Conservation (phyloP, 2,888 invertebrate genomes). For the Tipula confusa region DNA sequence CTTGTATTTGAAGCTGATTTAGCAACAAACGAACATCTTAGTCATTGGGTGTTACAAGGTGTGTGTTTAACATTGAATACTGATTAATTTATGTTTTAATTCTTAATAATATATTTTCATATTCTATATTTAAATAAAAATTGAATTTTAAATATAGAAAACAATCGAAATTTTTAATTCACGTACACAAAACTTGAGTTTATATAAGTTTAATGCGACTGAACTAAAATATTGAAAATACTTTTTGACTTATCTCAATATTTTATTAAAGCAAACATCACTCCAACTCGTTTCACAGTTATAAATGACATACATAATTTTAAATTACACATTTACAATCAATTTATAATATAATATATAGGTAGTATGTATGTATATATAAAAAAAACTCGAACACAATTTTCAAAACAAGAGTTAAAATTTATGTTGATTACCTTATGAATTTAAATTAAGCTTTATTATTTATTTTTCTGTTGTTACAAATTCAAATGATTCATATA, state of each 20-base stretch:
- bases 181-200: too few species aligned
- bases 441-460: not conserved
- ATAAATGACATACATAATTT: not conserved
- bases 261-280: not conserved
- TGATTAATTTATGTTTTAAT: constrained; percentile 55
- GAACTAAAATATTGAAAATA: not conserved
- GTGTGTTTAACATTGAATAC: constrained; percentile 83
- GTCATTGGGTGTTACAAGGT: constrained; percentile 88
- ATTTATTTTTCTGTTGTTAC: not conserved
- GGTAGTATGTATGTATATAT: too few species aligned
- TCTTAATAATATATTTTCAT: too few species aligned
- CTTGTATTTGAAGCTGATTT: constrained; percentile 87
- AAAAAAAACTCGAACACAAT: not conserved
- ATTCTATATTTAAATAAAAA: not conserved
- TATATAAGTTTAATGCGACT: not conserved
- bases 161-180: not conserved
- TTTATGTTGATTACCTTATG: not conserved
- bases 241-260: not conserved
- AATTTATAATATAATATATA: too few species aligned
- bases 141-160: not conserved
- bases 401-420: not conserved
- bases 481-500: not conserved
- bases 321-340: not conserved
- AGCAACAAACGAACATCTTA: constrained; percentile 72
- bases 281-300: not conserved